Base-by-base conservation (phyloP, 2,797 vertebrate species). In the Enteromius unitaeniatus region DNA sequence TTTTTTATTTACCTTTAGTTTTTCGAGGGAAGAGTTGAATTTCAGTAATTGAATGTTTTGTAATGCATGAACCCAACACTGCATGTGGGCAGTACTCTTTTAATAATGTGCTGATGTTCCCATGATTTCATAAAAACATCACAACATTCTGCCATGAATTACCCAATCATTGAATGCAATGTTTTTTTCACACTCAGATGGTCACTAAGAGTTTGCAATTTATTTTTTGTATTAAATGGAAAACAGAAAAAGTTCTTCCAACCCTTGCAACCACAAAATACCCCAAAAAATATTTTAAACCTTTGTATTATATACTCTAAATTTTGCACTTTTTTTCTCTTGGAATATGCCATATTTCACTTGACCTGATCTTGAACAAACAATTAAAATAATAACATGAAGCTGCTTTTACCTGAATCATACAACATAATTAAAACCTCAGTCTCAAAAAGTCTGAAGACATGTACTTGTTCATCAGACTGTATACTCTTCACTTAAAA, bases 111-210 rank as follows among this genome's bases (percentile, higher is more conserved):
- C 17, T 74, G 42, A 72, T 49, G 4, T 11, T 53, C 15, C n/a
- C 6, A 11, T 74, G 28, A 75, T 75, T 74, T 75, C 72, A n/a
- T 34, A 34, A 74, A 49, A 49, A 72, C 45, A 49, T 72, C 13
- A 55, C 21, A 72, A 53, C 28, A 55, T 55, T 47, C 49, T 74
- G 28, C 49, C 15, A 21, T 55, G 72, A 53, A 19, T 47, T 73
- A 19, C 15, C 45, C 60, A 64, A 64, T 64, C n/a, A 58, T 23
- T 58, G 9, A 58, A n/a, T 58, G 8, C n/a, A 3, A n/a, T 21
- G 7, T 55, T 53, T 55, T 21, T 21, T 55, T 17, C 9, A 58
- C 55, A 58, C 6, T 17, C 37, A 37, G 37, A 23, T 1, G 6
- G 6, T 31, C 60, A 15, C 14, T 31, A 15, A 28, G 60, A 28